These are phyloP conservation scores for Todus mexicanus DNA, from an alignment of 2,797 vertebrate genomes.

Conservation along the genomic window DNA sequence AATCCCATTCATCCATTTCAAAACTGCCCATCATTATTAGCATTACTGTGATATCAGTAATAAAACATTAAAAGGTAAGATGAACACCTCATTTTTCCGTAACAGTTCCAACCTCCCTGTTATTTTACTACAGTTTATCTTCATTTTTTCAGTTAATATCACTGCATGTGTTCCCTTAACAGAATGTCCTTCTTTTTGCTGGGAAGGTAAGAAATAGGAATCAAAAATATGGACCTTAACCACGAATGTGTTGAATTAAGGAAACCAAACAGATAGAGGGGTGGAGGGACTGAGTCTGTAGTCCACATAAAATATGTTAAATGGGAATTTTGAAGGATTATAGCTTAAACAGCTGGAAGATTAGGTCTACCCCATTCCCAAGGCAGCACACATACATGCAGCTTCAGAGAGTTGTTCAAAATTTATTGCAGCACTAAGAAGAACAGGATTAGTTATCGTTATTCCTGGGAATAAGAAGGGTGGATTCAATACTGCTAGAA, in stretches of 20 bases:
- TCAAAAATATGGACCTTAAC: background rate
- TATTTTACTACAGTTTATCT: background rate
- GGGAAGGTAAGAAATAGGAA: background rate
- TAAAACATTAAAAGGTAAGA: background rate
- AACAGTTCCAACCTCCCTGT: background rate
- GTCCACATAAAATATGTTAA: background rate
- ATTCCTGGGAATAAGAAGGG: background rate
- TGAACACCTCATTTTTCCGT: background rate
- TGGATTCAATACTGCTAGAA: background rate
- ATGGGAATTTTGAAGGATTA: background rate
- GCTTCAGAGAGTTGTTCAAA: background rate
- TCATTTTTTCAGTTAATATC: background rate
- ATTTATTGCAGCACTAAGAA: background rate
- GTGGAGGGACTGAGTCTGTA: background rate
- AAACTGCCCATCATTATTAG: background rate
- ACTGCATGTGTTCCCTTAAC: background rate
- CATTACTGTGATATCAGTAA: background rate
- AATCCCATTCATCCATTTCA: background rate
- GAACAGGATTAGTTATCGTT: background rate
- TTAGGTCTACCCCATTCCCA: background rate
- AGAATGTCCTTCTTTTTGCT: background rate
- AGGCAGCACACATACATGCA: background rate
- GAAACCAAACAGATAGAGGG: background rate
- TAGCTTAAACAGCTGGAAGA: background rate
- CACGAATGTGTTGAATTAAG: background rate